phyloP scores from a whole-genome alignment of 2,113 vertebrate species.

The Rhagologus leucostigma region DNA sequence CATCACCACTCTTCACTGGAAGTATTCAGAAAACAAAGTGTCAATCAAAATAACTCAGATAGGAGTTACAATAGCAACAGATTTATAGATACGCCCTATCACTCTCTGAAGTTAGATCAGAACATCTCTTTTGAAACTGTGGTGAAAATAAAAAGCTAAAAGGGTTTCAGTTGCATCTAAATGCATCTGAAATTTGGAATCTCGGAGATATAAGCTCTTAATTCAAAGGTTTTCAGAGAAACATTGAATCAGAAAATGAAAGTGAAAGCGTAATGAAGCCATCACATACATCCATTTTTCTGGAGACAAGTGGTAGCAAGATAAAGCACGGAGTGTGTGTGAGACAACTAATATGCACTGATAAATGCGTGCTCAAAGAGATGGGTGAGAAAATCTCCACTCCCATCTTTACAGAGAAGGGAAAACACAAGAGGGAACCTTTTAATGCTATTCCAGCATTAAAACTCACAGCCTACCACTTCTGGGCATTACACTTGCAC shows the following conservation, averaged over 20 bases:
- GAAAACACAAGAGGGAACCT: not conserved
- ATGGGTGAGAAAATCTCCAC: not conserved
- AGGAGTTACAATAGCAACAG: not conserved
- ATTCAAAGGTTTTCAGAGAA: not conserved
- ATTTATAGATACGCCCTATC: not conserved
- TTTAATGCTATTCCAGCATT: not conserved
- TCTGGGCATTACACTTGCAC: rapidly evolving
- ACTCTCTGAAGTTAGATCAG: not conserved
- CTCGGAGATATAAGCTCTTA: not conserved
- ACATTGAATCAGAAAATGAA: slow-evolving; percentile 33
- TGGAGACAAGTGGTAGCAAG: not conserved
- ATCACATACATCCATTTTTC: not conserved
- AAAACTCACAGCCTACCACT: not conserved
- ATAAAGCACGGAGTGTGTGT: not conserved
- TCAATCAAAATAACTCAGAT: not conserved
- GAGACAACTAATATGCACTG: rapidly evolving
- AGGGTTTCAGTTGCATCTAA: not conserved
- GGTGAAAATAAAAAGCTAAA: not conserved
- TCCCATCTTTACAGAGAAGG: not conserved
- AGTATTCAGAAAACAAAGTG: not conserved
- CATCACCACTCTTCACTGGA: not conserved
- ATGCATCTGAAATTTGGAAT: not conserved
- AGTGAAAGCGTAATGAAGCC: slow-evolving; percentile 41
- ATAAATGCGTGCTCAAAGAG: not conserved
- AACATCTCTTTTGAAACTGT: not conserved